phyloP scores from a whole-genome alignment of 2,113 vertebrate species.

The Eptatretus burgeri region DNA sequence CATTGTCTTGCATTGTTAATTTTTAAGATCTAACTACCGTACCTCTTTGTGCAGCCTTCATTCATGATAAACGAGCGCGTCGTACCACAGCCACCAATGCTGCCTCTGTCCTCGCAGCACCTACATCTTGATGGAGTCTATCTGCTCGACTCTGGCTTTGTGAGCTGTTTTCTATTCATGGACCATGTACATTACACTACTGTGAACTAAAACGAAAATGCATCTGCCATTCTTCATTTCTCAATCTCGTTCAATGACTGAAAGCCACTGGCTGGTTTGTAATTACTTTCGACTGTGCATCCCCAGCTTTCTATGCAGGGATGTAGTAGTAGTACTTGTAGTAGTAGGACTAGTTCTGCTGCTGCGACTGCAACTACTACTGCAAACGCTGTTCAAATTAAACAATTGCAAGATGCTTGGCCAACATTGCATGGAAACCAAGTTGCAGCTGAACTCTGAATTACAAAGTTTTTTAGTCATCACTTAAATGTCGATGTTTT shows the following conservation, averaged over 20 bases:
- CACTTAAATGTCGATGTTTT: too few relatives aligned
- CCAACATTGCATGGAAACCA: too few relatives aligned
- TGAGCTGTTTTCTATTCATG: conserved; percentile 20
- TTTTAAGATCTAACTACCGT: too few relatives aligned
- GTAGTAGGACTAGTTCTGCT: too few relatives aligned
- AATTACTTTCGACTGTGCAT: not conserved
- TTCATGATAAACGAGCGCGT: conserved; percentile 46
- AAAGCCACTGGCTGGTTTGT: not conserved
- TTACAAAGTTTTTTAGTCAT: too few relatives aligned
- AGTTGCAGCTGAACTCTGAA: too few relatives aligned
- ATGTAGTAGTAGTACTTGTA: too few relatives aligned
- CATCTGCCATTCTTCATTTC: not conserved
- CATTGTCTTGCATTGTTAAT: too few relatives aligned
- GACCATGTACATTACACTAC: not conserved
- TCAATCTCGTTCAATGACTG: not conserved
- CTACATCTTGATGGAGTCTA: conserved; percentile 61
- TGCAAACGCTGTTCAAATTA: too few relatives aligned
- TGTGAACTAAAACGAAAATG: not conserved
- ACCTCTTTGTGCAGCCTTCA: conserved; percentile 10
- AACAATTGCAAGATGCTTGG: too few relatives aligned
- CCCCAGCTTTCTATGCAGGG: not conserved
- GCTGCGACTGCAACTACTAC: too few relatives aligned
- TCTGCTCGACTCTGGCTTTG: conserved; percentile 69
- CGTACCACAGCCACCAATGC: conserved; percentile 56
- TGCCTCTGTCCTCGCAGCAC: conserved; percentile 52